A percentile compares a stretch with the other conserved stretches of the same genome.
phyloP scores from a whole-genome alignment of 2,888 invertebrate species.

The Rhabditophanes sp. region DNA sequence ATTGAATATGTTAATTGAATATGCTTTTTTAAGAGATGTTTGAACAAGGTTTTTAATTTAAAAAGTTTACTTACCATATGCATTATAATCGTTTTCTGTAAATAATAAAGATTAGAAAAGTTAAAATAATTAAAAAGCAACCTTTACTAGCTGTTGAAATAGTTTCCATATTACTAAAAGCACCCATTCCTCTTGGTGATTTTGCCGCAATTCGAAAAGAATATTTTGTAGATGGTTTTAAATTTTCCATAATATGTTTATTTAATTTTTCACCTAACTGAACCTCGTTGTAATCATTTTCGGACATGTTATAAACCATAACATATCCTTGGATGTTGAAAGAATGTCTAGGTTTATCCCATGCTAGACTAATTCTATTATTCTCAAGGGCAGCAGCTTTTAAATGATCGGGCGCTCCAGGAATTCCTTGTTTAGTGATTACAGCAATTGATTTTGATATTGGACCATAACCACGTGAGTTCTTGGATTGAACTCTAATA shows the following conservation, averaged over 20 bases:
- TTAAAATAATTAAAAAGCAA: conserved; percentile 3
- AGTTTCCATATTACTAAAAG: conserved; percentile 2
- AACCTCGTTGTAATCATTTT: conserved; percentile 21
- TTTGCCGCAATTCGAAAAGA: conserved; percentile 88
- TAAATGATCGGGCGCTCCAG: conserved; percentile 80
- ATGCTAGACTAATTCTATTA: conserved; percentile 72
- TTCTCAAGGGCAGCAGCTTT: conserved; percentile 71
- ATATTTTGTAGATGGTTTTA: conserved; percentile 88
- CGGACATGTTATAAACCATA: conserved; percentile 69
- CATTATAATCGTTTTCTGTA: conserved; percentile 1
- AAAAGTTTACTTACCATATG: too few species aligned
- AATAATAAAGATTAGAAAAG: conserved; percentile 1
- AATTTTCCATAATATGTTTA: conserved; percentile 59
- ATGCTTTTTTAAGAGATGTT: too few species aligned
- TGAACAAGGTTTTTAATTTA: too few species aligned
- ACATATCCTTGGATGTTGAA: conserved; percentile 69
- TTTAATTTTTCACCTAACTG: conserved; percentile 24
- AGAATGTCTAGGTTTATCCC: conserved; percentile 60
- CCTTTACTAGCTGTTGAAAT: conserved; percentile 3
- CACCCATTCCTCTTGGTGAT: conserved; percentile 80
- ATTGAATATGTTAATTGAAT: too few species aligned
- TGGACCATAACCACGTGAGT: conserved; percentile 84
- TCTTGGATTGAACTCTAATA: conserved; percentile 83
- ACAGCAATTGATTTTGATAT: conserved; percentile 89
- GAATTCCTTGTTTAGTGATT: conserved; percentile 83